These are phyloP conservation scores for Eudyptes chrysolophus DNA, from an alignment of 2,113 vertebrate genomes.

Conservation along the genomic window DNA sequence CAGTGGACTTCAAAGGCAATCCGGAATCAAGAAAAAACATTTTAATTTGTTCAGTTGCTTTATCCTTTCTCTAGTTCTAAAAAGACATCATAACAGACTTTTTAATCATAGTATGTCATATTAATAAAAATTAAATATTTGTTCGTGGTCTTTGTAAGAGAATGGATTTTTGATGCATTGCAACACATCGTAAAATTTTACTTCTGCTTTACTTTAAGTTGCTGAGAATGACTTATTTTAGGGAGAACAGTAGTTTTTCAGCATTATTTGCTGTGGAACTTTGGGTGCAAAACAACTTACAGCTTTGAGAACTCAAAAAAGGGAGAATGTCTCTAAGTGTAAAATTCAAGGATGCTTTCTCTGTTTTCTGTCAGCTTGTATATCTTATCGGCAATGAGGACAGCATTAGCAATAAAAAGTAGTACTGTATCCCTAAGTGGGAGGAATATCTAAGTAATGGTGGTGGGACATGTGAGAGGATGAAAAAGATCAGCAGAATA, in stretches of 20 bases:
- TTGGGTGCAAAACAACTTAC: not conserved
- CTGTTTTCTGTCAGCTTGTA: not conserved
- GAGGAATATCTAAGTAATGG: not conserved
- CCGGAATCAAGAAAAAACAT: not conserved
- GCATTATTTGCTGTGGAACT: not conserved
- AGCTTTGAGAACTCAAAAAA: not conserved
- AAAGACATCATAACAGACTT: not conserved
- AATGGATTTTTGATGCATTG: not conserved
- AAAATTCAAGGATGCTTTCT: not conserved
- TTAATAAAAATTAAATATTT: not conserved
- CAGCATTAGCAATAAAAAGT: not conserved
- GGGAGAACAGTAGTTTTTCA: not conserved
- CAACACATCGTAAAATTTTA: not conserved
- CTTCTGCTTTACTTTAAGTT: not conserved
- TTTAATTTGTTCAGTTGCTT: not conserved
- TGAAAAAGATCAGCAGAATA: not conserved
- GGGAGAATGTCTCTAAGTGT: not conserved
- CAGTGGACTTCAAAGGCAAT: not conserved
- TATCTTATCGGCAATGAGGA: not conserved
- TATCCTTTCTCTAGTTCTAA: not conserved
- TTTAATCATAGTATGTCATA: not conserved
- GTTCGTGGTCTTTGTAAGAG: not conserved
- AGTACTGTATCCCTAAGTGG: not conserved
- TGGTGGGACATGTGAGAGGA: not conserved
- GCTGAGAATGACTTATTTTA: not conserved